Base-by-base conservation (phyloP, 2,888 invertebrate species). In the Dasysyrphus tricinctus region DNA sequence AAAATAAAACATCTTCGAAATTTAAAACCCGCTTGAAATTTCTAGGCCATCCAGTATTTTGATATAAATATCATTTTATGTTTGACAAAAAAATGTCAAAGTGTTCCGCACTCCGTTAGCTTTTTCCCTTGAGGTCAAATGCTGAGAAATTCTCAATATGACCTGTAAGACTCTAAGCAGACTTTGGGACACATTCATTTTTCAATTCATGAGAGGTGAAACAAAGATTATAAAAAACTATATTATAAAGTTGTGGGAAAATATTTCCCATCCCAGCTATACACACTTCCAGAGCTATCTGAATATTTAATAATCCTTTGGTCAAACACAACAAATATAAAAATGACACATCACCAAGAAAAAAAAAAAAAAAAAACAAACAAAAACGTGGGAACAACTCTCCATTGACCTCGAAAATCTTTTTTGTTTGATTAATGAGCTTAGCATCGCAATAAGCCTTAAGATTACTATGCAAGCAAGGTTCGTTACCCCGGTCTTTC, bases 361-460 rank as follows among this genome's bases (percentile, higher is more conserved):
- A 24, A 24, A 24, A 24, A 24, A 24, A 7, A 6, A 12, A 1
- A 24, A 24, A 24, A 24, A 24, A 24, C 1, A 24, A 7, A 65
- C 5, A 34, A 39, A n/a, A 29, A 24, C 69, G 69, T 69, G 69
- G 69, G 69, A 69, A 69, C 24, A 69, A 24, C 24, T 1, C 24
- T 54, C n/a, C 24, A 69, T 39, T 29, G 39, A 54, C 69, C 69
- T 42, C 54, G 24, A 24, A 69, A 42, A n/a, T 39, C 24, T 24
- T 24, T 24, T 24, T 24, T 51, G 12, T 69, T 69, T 69, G 69
- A 69, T 69, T 54, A 42, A 69, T 69, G 69, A 69, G 39, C 69
- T 54, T 51, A 39, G 4, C 54, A 39, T 16, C 54, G n/a, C 51
- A 54, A 39, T 69, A 69, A 69, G 51, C 29, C 54, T 14, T 34